Evolutionary conservation across 2,113 vertebrate species (phyloP), one percentile per base, ranked within the genome.

Genomic region (Periophthalmodon schlosseri): DNA sequence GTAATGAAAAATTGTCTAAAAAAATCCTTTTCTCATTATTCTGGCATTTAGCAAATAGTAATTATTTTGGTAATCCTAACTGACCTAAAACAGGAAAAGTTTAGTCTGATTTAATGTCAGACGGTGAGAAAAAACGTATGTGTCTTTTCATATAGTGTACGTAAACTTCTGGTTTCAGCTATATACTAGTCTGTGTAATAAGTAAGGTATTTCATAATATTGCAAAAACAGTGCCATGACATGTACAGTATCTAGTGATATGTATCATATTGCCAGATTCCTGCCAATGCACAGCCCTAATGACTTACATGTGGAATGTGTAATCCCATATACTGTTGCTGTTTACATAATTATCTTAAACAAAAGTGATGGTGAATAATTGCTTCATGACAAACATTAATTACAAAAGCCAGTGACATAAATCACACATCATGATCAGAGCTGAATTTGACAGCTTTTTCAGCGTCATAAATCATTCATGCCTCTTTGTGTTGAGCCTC

Each of bases 261-360:
- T 20, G 52, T 54, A 54, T 54, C 52, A 54, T 54, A 24, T 60
- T 23, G 21, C 57, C 57, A 60, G 23, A 4, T 28, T 60, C 13
- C 57, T 24, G 57, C 21, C 23, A 60, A 60, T 60, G 23, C 57
- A 58, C 56, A 24, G 12, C 57, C 57, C 4, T 60, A 60, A 60
- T 60, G 23, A 24, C 57, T 24, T 24, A 8, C 23, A 60, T 60
- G 23, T 60, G 12, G 21, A 60, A 24, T 60, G 15, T 65, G 60
- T 70, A 86, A 84, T 50, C 69, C 66, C 80, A 86, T 34, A 24
- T 88, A 80, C 84, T 72, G 70, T 80, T 61, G 57, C 64, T 77
- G 65, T 80, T 78, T 84, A 64, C 75, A 60, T 72, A 33, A 63
- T 78, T 76, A 75, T 77, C 49, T 67, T 46, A 66, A 74, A 70